Percentiles rank a stretch among this genome's conserved stretches.
These are phyloP conservation scores for Neoascia interrupta DNA, from an alignment of 2,888 invertebrate genomes.

Conservation along the genomic window DNA sequence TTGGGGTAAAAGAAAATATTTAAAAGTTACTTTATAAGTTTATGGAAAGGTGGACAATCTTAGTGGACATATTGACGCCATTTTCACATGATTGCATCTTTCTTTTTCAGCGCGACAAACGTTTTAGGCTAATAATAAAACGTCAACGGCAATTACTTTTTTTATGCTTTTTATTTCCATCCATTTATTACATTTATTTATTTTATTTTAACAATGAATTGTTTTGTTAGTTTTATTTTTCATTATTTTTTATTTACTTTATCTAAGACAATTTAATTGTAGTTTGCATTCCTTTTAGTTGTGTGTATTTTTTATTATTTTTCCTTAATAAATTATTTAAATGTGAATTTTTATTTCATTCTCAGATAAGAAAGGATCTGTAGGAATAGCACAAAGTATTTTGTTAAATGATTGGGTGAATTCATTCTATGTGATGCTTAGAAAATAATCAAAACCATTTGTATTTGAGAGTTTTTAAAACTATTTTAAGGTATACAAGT, in stretches of 20 bases:
- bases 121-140: too few species aligned
- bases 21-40: too few species aligned
- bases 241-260: conserved; percentile 30
- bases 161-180: conserved; percentile 58
- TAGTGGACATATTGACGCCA: too few species aligned
- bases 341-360: conserved; percentile 28
- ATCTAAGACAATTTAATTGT: conserved; percentile 38
- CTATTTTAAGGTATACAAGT: too few species aligned
- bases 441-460: conserved; percentile 10
- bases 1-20: too few species aligned
- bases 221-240: conserved; percentile 26
- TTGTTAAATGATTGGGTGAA: conserved; percentile 32
- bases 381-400: conserved; percentile 41
- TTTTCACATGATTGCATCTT: too few species aligned
- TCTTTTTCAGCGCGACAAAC: too few species aligned
- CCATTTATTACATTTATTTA: conserved; percentile 61
- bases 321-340: conserved; percentile 21
- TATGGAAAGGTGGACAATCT: too few species aligned
- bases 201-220: conserved; percentile 53
- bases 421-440: conserved; percentile 15
- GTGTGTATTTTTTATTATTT: conserved; percentile 36
- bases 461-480: neutral
- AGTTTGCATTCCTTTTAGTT: conserved; percentile 18
- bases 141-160: too few species aligned
- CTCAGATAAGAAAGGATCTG: conserved; percentile 22